These are phyloP conservation scores for Cyclophora albipunctata DNA, from an alignment of 2,888 invertebrate genomes.

Conservation along the genomic window DNA sequence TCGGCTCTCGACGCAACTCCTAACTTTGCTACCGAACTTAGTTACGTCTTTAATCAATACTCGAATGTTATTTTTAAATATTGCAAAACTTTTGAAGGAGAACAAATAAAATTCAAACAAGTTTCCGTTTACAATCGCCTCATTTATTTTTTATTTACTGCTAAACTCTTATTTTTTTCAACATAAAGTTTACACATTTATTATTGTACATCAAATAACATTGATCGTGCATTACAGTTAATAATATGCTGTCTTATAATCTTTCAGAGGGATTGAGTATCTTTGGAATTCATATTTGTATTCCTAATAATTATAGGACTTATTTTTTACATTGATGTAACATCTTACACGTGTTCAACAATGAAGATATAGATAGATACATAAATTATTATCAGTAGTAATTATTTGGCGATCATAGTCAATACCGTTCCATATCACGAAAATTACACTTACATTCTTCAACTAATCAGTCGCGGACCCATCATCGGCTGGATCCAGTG, in stretches of 20 bases:
- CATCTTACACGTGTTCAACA: conserved; percentile 60
- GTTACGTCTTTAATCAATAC: too few species aligned
- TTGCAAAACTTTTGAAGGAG: too few species aligned
- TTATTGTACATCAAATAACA: conserved; percentile 63
- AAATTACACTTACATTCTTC: conserved; percentile 69
- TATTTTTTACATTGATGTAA: conserved; percentile 38
- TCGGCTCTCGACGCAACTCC: too few species aligned
- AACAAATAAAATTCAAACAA: conserved; percentile 30
- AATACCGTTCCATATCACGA: conserved; percentile 68
- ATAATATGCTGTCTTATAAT: conserved; percentile 24
- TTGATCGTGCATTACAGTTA: conserved; percentile 49
- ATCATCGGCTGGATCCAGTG: conserved; percentile 58
- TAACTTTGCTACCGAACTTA: too few species aligned
- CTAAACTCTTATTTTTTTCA: conserved; percentile 51
- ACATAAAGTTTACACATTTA: conserved; percentile 64
- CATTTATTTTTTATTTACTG: conserved; percentile 61
- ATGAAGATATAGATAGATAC: conserved; percentile 41
- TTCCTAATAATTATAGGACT: conserved; percentile 13
- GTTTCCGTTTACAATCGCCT: conserved; percentile 57
- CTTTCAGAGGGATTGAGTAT: conserved; percentile 40
- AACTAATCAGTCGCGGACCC: conserved; percentile 74
- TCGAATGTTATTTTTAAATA: too few species aligned
- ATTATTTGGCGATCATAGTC: conserved; percentile 72
- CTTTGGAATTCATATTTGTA: conserved; percentile 42
- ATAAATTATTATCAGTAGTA: conserved; percentile 46